Conservation (phyloP, 2,797 vertebrate species). For the Taeniopygia guttata region DNA sequence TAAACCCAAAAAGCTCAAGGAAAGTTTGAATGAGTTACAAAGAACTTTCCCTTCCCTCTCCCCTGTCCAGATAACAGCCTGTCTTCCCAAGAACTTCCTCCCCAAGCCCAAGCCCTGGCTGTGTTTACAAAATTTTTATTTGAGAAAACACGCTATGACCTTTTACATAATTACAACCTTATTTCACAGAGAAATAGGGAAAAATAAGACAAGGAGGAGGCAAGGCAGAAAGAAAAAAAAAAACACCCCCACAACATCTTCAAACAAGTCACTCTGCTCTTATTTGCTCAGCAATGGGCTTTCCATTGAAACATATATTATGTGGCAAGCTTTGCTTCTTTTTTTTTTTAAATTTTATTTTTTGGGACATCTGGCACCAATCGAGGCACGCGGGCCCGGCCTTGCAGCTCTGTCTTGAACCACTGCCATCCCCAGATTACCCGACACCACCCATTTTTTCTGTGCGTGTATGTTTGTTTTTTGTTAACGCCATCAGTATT, state of each 20-base stretch:
- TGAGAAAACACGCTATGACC: conserved; percentile 27
- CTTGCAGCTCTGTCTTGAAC: conserved; percentile 85
- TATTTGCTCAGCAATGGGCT: conserved; percentile 73
- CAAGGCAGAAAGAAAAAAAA: not conserved
- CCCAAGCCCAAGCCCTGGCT: not conserved
- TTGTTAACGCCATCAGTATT: conserved; percentile 76
- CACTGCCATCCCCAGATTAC: conserved; percentile 85
- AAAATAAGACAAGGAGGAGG: not conserved
- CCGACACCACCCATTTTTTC: conserved; percentile 76
- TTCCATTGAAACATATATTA: conserved; percentile 86
- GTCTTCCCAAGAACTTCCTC: conserved; percentile 50
- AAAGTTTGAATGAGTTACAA: conserved; percentile 52
- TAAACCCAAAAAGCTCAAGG: not conserved
- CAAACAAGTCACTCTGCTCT: conserved; percentile 73
- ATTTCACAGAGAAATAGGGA: conserved; percentile 15
- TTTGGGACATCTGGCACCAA: conserved; percentile 91
- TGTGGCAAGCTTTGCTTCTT: conserved; percentile 79
- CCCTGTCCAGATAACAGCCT: conserved; percentile 8
- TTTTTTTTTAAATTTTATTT: conserved; percentile 19
- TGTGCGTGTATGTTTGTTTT: conserved; percentile 59
- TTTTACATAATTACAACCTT: conserved; percentile 73
- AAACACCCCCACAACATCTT: conserved; percentile 69
- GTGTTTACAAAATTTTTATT: conserved; percentile 38
- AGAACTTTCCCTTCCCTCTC: conserved; percentile 36
- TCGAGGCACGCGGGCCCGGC: conserved; percentile 79